Evolutionary conservation across 1,140 invertebrate genomes (phyloP).

Genomic region (Gryllus bimaculatus): DNA sequence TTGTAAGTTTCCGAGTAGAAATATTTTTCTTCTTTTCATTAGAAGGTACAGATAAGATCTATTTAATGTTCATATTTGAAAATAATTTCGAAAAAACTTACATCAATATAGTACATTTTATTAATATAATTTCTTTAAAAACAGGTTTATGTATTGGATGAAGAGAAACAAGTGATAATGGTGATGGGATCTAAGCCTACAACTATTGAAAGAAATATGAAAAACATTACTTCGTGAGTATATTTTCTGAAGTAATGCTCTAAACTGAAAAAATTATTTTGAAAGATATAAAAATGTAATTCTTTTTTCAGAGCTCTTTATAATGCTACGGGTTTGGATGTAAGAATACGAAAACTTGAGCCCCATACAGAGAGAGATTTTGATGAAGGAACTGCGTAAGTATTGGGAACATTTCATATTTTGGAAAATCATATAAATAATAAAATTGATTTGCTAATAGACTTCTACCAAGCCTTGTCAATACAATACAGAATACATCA

Average conservation of each 20-base stretch:
- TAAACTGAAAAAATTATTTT: neutral
- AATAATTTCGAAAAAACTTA: neutral
- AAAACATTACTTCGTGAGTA: constrained; percentile 55
- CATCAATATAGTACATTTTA: neutral
- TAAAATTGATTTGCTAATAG: neutral
- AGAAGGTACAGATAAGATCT: no score
- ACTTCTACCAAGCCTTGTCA: no score
- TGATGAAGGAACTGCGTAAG: constrained; percentile 55
- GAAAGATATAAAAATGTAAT: neutral
- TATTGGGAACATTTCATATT: constrained; percentile 25
- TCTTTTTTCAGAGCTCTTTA: constrained; percentile 44
- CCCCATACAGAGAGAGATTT: constrained; percentile 36
- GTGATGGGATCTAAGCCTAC: constrained; percentile 63
- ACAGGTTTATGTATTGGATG: constrained; percentile 71
- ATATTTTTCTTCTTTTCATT: neutral
- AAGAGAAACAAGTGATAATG: constrained; percentile 66
- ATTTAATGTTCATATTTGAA: neutral
- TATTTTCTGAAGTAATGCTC: neutral
- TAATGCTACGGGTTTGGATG: constrained; percentile 62
- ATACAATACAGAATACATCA: no score
- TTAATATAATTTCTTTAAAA: constrained; percentile 24
- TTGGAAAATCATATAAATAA: neutral
- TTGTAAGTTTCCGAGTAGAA: constrained; percentile 50
- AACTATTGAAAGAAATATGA: constrained; percentile 58
- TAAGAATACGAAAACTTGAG: constrained; percentile 65